Conservation (phyloP, 1,140 invertebrate species). For the Anadara kagoshimensis region DNA sequence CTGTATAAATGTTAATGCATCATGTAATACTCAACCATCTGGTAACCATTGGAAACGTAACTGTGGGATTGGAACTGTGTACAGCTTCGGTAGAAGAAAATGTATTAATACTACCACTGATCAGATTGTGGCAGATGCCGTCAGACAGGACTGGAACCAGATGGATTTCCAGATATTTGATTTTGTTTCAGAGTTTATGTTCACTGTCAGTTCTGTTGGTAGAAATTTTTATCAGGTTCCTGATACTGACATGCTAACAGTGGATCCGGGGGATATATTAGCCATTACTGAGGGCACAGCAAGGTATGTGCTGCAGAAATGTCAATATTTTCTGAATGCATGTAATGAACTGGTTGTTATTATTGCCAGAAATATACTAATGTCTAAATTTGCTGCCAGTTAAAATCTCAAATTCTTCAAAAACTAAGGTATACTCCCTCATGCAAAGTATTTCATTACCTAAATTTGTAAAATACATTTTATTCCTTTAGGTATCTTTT, state of each 20-base stretch:
- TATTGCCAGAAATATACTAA: too few species aligned
- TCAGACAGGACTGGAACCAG: conserved; percentile 10
- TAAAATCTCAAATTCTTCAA: too few species aligned
- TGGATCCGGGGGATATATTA: conserved; percentile 40
- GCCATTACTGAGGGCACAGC: conserved; percentile 36
- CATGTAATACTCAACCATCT: conserved; percentile 27
- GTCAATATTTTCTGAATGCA: too few species aligned
- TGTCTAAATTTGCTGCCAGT: too few species aligned
- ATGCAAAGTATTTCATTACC: too few species aligned
- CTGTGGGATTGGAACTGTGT: conserved; percentile 33
- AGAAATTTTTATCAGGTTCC: conserved; percentile 43
- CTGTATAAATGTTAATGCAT: conserved; percentile 29
- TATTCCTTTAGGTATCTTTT: too few species aligned
- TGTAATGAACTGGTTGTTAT: too few species aligned
- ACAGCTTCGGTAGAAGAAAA: conserved; percentile 32
- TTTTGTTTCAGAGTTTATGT: conserved; percentile 22
- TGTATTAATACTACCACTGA: conserved; percentile 37
- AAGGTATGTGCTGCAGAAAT: not conserved
- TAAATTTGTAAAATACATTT: too few species aligned
- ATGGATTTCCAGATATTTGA: conserved; percentile 13
- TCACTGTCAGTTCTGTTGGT: conserved; percentile 23
- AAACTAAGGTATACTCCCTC: too few species aligned
- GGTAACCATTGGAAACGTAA: conserved; percentile 32
- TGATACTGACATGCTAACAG: conserved; percentile 26
- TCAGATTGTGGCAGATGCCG: conserved; percentile 1